Evolutionary conservation across 2,113 vertebrate genomes (phyloP), one percentile per base, ranked within the genome.

Genomic region (Sylvia atricapilla): DNA sequence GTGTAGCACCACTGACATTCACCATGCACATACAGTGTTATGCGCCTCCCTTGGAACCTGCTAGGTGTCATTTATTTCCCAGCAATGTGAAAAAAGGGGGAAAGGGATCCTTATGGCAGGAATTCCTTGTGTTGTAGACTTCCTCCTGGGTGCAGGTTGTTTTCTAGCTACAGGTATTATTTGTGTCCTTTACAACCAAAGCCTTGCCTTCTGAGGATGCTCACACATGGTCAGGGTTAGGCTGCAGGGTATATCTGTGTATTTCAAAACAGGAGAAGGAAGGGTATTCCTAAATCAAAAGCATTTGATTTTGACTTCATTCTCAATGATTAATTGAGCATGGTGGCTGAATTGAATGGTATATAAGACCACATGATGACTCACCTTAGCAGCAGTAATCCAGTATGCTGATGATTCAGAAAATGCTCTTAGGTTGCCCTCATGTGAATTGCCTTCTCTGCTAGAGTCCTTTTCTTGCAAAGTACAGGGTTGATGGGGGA

Each of bases 1-100:
- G 27, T n/a, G 53, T 11, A 28, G 31, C 23, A 16, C 35, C 70
- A 66, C 56, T 0, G 0, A 43, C 20, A 8, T 30, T 21, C 3
- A 3, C 33, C 46, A 49, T 90, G 43, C 41, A 53, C 15, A 50
- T 11, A 13, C 10, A 35, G 19, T 39, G 15, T 55, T 69, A 50
- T 49, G 35, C 46, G 73, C 15, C 11, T 12, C 0, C 13, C 47
- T 33, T 69, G 33, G 81, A 37, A 52, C 24, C 67, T 87, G 49
- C 8, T 58, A 24, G 31, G n/a, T 52, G n/a, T 52, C 2, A 0
- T 73, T 92, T 80, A 30, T 62, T 85, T 66, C 52, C 58, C 55
- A 72, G 46, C 21, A 77, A 18, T 31, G 39, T 18, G 64, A 59
- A 70, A 89, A 90, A 59, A 93, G 18, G 27, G 33, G 5, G 86